Evolutionary conservation across 2,113 vertebrate genomes (phyloP), one percentile per base, ranked within the genome.

Genomic region (Oophaga pumilio): DNA sequence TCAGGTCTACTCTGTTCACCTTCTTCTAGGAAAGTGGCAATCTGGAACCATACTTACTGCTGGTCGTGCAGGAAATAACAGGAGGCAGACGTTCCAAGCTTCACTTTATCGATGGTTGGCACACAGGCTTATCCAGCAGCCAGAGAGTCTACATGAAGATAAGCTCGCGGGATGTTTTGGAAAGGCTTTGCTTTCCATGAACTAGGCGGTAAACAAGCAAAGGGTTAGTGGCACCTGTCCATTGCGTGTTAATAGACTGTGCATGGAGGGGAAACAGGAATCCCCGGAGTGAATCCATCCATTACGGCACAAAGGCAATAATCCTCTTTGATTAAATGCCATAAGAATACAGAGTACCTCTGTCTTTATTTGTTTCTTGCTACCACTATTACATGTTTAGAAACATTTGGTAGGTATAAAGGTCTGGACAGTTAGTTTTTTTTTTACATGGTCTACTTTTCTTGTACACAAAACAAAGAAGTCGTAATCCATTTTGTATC

Each of bases 101-200:
- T 50, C 56, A 60, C 69, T 43, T 76, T 85, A 85, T 85, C 76
- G 73, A 85, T 85, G 26, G 69, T 57, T 85, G 57, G 84, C 73
- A 77, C 73, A 64, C 57, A 85, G 71, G 33, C 84, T 77, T 76
- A 66, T 86, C 59, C 84, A 66, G 33, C 73, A 86, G 71, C 71
- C 59, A 52, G 57, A 56, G 66, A 60, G 84, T 60, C 71, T 76
- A 57, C 74, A n/a, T 85, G 57, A 76, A 62, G 69, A 85, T 62
- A 43, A 79, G 60, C 74, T 78, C 79, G 76, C 62, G 22, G 50
- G 76, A 77, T 71, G 50, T 43, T 53, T 43, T 57, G 52, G 50
- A 69, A 80, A 80, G 62, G 76, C 62, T 80, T 87, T 87, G 43
- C 59, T 66, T 66, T 26, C 56, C 64, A 60, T 33, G 17, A 62